A percentile compares a stretch with the other conserved stretches of the same genome.
Conservation (phyloP, 2,113 vertebrate species). For the Dasyurus viverrinus region DNA sequence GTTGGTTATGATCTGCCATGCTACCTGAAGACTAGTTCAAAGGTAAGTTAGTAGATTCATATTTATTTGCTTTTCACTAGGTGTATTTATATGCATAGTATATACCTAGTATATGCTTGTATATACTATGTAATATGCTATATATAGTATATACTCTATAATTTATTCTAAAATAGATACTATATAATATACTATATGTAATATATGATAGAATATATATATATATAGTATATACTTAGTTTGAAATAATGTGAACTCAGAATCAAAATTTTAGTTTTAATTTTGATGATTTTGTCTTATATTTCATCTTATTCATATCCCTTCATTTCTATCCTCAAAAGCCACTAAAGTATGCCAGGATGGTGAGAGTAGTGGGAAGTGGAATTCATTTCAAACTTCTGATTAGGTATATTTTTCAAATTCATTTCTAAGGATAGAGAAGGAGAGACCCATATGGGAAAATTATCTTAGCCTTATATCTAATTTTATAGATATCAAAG, state of each 20-base stretch:
- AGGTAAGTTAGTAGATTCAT: constrained; percentile 52
- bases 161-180: too few species aligned
- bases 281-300: constrained; percentile 42
- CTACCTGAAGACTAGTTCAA: constrained; percentile 25
- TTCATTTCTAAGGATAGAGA: constrained; percentile 39
- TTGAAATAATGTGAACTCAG: constrained; percentile 50
- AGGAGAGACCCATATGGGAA: constrained; percentile 18
- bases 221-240: neutral
- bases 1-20: constrained; percentile 23
- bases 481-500: constrained; percentile 25
- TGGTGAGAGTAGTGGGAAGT: constrained; percentile 49
- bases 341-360: neutral
- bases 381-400: constrained; percentile 57
- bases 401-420: constrained; percentile 16
- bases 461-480: constrained; percentile 27
- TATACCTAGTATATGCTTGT: too few species aligned
- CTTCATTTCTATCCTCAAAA: constrained; percentile 7
- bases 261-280: constrained; percentile 51
- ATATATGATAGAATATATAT: neutral
- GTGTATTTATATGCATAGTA: constrained; percentile 7
- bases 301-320: neutral
- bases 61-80: constrained; percentile 31
- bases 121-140: too few species aligned
- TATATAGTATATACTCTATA: too few species aligned
- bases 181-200: too few species aligned